Percentiles rank a stretch among this genome's conserved stretches.
These are phyloP conservation scores for Diarsia rubi DNA, from an alignment of 2,888 invertebrate genomes.

Conservation along the genomic window DNA sequence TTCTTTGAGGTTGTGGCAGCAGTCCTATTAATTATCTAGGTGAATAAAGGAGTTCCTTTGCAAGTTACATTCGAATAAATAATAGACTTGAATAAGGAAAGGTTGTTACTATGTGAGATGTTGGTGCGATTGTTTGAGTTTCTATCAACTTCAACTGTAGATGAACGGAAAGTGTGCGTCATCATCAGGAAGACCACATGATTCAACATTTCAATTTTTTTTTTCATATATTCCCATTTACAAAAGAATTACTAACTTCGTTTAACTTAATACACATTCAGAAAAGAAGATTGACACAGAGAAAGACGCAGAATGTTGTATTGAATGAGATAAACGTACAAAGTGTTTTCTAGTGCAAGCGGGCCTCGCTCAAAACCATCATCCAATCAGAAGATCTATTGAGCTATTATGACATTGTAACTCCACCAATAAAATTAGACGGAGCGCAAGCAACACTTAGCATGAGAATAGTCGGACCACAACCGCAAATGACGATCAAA, in stretches of 20 bases:
- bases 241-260: neutral
- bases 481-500: conserved; percentile 48
- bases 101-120: neutral
- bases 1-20: conserved; percentile 1
- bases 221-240: neutral
- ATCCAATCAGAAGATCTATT: neutral
- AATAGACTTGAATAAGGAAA: neutral
- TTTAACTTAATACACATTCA: neutral
- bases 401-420: conserved; percentile 31
- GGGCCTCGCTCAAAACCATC: neutral
- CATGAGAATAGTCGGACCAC: conserved; percentile 23
- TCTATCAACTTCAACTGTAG: neutral
- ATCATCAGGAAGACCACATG: neutral
- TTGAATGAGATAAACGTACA: neutral
- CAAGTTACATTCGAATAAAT: conserved; percentile 5
- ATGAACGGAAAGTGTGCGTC: neutral
- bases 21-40: conserved; percentile 5
- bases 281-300: neutral
- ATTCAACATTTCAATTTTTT: neutral
- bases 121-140: neutral
- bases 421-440: conserved; percentile 33
- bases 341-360: neutral
- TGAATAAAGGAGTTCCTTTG: conserved; percentile 3
- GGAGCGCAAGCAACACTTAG: conserved; percentile 22
- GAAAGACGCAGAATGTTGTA: neutral